A percentile compares a stretch with the other conserved stretches of the same genome.
Conservation (phyloP, 2,113 vertebrate genomes). For the Xyrauchen texanus region DNA sequence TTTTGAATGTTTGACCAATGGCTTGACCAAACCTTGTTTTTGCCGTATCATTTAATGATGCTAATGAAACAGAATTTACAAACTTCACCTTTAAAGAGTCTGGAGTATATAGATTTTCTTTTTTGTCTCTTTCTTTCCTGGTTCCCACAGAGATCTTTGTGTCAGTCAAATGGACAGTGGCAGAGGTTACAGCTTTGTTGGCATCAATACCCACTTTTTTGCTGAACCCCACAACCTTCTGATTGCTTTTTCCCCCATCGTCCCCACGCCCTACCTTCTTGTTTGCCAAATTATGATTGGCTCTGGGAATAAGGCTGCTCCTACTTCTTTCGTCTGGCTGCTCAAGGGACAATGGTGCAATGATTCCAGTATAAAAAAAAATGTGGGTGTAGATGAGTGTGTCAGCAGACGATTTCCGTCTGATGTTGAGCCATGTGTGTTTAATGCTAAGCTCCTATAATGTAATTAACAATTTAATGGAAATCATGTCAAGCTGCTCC, state of each 20-base stretch:
- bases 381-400: constrained; percentile 45
- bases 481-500: constrained; percentile 69
- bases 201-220: constrained; percentile 52
- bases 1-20: too few species aligned
- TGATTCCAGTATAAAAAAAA: constrained; percentile 48
- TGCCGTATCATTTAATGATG: too few species aligned
- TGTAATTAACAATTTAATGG: constrained; percentile 75
- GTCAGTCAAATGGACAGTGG: constrained; percentile 48
- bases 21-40: too few species aligned
- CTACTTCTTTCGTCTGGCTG: constrained; percentile 21
- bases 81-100: too few species aligned
- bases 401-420: constrained; percentile 56
- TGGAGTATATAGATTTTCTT: too few species aligned
- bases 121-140: too few species aligned
- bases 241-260: constrained; percentile 56
- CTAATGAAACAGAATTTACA: too few species aligned
- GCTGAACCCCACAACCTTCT: constrained; percentile 55
- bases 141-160: constrained; percentile 53
- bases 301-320: constrained; percentile 61
- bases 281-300: constrained; percentile 69
- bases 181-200: constrained; percentile 8
- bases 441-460: constrained; percentile 70
- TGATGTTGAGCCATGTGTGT: constrained; percentile 59
- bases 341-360: constrained; percentile 55
- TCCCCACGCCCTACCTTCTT: constrained; percentile 52